Percentiles rank a stretch among this genome's conserved stretches.
phyloP scores from a whole-genome alignment of 1,140 invertebrate genomes.

The Thrips palmi region DNA sequence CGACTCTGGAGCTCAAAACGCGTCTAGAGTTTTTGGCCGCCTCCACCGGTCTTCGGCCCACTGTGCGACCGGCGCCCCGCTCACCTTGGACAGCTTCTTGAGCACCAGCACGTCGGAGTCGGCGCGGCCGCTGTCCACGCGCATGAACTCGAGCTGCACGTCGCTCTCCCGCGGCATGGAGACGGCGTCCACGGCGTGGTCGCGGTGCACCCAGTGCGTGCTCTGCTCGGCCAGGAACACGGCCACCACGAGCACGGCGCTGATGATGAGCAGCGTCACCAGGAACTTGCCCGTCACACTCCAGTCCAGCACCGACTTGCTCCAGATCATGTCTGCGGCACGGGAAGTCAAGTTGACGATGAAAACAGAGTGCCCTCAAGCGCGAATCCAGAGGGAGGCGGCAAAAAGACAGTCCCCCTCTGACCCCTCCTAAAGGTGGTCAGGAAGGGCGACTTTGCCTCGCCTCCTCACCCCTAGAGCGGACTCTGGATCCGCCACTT shows the following conservation, averaged over 20 bases:
- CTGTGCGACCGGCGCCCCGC: too few relatives aligned
- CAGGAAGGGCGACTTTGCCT: too few relatives aligned
- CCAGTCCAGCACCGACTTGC: background rate
- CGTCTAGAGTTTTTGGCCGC: too few relatives aligned
- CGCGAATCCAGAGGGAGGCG: too few relatives aligned
- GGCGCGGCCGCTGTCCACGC: background rate
- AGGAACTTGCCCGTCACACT: slow-evolving; percentile 1
- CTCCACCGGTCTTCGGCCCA: too few relatives aligned
- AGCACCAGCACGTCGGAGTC: slow-evolving; percentile 1
- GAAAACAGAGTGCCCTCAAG: too few relatives aligned
- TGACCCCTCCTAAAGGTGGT: too few relatives aligned
- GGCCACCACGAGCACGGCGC: background rate
- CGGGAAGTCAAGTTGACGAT: background rate
- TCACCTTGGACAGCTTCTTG: slow-evolving; percentile 1
- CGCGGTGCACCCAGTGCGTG: background rate
- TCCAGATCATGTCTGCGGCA: background rate
- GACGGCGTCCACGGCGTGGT: background rate
- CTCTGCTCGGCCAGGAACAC: background rate
- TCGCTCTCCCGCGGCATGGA: background rate
- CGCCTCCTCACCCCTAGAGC: too few relatives aligned
- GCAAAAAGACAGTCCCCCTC: too few relatives aligned
- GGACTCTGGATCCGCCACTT: too few relatives aligned
- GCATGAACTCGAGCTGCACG: too few relatives aligned
- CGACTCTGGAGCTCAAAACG: too few relatives aligned
- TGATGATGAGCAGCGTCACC: background rate